Evolutionary conservation across 1,140 invertebrate species (phyloP).

Genomic region (Sitobion miscanthi): DNA sequence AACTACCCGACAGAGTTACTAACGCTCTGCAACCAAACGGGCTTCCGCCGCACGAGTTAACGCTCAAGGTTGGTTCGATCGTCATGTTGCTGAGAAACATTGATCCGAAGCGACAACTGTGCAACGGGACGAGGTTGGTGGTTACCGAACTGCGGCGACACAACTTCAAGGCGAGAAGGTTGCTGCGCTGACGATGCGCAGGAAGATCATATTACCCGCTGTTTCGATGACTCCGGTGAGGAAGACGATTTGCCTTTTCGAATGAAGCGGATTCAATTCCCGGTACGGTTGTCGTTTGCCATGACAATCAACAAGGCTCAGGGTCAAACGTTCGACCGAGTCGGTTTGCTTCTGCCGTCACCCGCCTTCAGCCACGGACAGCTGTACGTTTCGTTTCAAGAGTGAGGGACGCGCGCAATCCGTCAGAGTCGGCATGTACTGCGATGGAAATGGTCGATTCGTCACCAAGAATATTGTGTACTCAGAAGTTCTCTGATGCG

Average conservation of each 20-base stretch:
- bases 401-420: too few relatives aligned
- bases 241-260: not conserved
- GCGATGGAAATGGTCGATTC: too few relatives aligned
- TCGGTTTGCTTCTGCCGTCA: too few relatives aligned
- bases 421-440: too few relatives aligned
- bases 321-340: too few relatives aligned
- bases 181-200: not conserved
- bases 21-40: conserved; percentile 59
- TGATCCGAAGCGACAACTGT: conserved; percentile 61
- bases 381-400: too few relatives aligned
- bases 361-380: too few relatives aligned
- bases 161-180: not conserved
- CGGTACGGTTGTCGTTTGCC: conserved; percentile 60
- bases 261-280: not conserved
- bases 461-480: too few relatives aligned
- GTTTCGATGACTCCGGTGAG: not conserved
- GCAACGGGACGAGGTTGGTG: conserved; percentile 64
- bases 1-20: not conserved
- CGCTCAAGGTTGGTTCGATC: conserved; percentile 59
- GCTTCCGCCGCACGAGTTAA: conserved; percentile 61
- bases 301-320: conserved; percentile 64
- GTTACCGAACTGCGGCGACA: not conserved
- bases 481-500: too few relatives aligned
- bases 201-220: not conserved
- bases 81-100: conserved; percentile 61